Evolutionary conservation across 2,888 invertebrate genomes (phyloP), one percentile per base, ranked within the genome.

Genomic region (Neoascia interrupta): DNA sequence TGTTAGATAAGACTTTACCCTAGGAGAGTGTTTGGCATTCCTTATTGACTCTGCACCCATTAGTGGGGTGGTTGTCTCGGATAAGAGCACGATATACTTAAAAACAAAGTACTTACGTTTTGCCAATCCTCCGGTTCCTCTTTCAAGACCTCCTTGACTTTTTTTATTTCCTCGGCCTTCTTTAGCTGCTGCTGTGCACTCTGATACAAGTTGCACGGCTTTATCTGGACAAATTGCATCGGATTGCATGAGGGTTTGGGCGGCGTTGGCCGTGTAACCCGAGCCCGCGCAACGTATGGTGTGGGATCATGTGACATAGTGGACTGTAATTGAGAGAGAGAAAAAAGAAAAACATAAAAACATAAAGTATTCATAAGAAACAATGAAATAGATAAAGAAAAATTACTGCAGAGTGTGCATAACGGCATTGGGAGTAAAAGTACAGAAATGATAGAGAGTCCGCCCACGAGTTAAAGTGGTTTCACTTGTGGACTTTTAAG

Each of bases 61-160:
- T n/a, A n/a, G n/a, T n/a, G n/a, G n/a, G n/a, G n/a, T n/a, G 28
- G 26, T 39, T 10, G 11, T 15, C 15, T 16, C 13, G 28, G 31
- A 31, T 8, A 31, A n/a, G 8, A 6, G 2, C 18, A 47, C 18
- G 3, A 6, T 41, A 53, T 64, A 66, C 31, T 3, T 31, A 31
- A 28, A 54, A 36, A 47, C 5, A 18, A n/a, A 11, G 28, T 83
- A 89, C 93, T 92, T 89, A 96, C 96, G 91, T 94, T 94, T 90
- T 96, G 96, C 96, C 96, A 96, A 87, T 96, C 96, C 89, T 96
- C 96, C 81, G 94, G 94, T 84, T 95, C 94, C 87, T 96, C 95
- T 84, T 94, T 92, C 72, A 93, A 91, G 76, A 94, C 93, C 84
- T 95, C 94, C 85, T 95, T 94, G 58, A 94, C 92, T 84, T 94